phyloP scores from a whole-genome alignment of 2,797 vertebrate genomes.

The Gila robusta region DNA sequence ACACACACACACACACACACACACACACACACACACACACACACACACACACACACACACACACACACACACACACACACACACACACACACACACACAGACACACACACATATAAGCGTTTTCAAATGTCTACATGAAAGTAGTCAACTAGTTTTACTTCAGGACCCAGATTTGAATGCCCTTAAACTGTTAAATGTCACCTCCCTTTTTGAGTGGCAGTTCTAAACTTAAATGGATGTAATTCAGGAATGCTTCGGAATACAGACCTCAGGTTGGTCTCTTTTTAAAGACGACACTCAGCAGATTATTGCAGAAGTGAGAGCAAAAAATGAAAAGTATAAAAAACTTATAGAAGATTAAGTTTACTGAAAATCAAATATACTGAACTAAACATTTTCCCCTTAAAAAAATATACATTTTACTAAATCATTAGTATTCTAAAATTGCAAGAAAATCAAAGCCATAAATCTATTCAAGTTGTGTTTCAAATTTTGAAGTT shows the following conservation, averaged over 20 bases:
- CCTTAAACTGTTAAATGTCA: not conserved
- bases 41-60: not conserved
- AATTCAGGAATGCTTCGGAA: not conserved
- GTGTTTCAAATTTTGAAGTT: not conserved
- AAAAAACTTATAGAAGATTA: not conserved
- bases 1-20: not conserved
- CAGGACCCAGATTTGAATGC: not conserved
- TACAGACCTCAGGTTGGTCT: not conserved
- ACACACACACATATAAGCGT: not conserved
- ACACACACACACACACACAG: slow-evolving; percentile 17
- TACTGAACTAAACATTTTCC: not conserved
- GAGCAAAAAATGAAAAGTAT: not conserved
- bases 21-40: not conserved
- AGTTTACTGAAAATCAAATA: not conserved
- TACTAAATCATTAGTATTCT: not conserved
- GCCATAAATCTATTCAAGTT: not conserved
- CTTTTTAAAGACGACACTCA: not conserved
- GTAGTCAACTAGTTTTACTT: not conserved
- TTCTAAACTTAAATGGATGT: not conserved
- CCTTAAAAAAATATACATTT: not conserved
- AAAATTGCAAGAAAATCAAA: not conserved
- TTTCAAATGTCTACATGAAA: not conserved
- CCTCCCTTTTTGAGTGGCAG: not conserved
- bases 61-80: not conserved
- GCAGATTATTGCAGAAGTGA: not conserved